Conservation (phyloP, 1,140 invertebrate genomes). For the Brachionus asplanchnoidis region DNA sequence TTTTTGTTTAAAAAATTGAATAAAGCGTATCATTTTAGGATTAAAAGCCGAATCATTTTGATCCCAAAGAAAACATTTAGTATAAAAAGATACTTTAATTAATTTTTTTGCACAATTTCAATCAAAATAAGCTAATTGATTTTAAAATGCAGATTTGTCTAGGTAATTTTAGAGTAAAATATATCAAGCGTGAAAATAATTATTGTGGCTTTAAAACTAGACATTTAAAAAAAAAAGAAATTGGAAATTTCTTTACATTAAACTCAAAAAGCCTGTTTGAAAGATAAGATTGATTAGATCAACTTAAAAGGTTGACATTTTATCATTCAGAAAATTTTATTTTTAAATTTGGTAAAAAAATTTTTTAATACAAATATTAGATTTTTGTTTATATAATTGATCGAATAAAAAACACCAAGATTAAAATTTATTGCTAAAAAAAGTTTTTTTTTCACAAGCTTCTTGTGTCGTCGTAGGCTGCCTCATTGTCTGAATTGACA, state of each 20-base stretch:
- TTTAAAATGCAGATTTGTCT: neutral
- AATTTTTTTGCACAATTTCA: neutral
- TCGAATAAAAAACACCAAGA: neutral
- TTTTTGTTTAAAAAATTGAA: neutral
- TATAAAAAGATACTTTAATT: neutral
- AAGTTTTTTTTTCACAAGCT: neutral
- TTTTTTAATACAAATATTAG: neutral
- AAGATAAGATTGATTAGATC: neutral
- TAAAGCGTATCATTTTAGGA: neutral
- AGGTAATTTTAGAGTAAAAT: neutral
- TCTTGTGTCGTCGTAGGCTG: neutral
- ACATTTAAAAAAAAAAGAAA: neutral
- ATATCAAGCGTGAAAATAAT: neutral
- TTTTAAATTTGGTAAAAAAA: neutral
- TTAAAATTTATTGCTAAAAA: neutral
- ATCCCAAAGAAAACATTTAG: neutral
- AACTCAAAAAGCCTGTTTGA: neutral
- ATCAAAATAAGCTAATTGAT: neutral
- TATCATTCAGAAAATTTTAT: neutral
- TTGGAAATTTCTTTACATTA: neutral
- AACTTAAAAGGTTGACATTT: neutral
- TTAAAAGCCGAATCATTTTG: neutral
- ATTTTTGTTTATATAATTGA: neutral
- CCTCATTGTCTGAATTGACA: constrained; percentile 46
- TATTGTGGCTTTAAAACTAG: neutral